Percentiles rank a stretch among this genome's conserved stretches.
Conservation (phyloP, 2,113 vertebrate genomes). For the Henicopernis longicauda region DNA sequence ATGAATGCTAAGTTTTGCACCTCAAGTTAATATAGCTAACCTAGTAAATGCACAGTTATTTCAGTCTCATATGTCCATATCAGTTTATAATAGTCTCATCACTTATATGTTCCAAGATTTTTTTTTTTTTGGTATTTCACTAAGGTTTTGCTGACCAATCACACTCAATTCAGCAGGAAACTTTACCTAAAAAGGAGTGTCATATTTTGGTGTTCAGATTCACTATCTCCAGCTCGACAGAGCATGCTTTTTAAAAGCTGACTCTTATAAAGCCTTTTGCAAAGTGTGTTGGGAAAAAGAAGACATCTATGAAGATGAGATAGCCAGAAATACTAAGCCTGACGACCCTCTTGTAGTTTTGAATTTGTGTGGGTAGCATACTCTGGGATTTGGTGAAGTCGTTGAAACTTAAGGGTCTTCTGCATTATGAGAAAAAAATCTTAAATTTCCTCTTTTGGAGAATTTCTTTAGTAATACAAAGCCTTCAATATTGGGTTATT, state of each 20-base stretch:
- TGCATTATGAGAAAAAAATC: neutral
- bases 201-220: neutral
- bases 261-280: neutral
- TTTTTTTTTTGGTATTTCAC: neutral
- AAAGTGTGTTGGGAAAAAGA: neutral
- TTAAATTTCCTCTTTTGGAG: neutral
- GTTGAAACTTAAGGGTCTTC: neutral
- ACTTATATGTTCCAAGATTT: rapidly evolving
- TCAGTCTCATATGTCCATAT: neutral
- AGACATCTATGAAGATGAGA: neutral
- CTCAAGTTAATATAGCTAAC: neutral
- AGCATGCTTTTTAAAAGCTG: neutral
- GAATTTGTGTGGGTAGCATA: neutral
- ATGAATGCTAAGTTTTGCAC: neutral
- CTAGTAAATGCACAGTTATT: neutral
- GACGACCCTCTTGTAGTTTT: neutral
- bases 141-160: neutral
- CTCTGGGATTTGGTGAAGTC: neutral
- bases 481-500: neutral
- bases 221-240: neutral
- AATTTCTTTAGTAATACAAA: neutral
- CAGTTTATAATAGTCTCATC: neutral
- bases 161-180: neutral
- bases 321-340: neutral
- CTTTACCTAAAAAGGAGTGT: neutral